A percentile compares a stretch with the other conserved stretches of the same genome.
phyloP scores from a whole-genome alignment of 92 coral and sea anemone genomes.

The Galaxea fascicularis region DNA sequence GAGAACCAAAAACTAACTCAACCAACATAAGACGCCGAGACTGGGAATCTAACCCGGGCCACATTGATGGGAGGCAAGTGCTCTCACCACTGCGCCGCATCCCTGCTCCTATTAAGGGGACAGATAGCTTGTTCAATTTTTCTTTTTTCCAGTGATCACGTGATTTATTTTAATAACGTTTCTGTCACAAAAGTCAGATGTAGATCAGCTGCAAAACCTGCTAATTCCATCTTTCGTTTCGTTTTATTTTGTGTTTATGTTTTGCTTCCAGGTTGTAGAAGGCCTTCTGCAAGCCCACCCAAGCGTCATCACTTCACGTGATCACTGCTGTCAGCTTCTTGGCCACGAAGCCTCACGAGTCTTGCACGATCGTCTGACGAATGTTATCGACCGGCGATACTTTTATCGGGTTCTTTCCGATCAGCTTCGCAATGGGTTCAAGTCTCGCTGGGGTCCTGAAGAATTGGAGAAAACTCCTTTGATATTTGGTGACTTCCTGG shows the following conservation, averaged over 20 bases:
- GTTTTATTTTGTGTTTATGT: neutral
- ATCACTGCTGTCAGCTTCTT: conserved; percentile 82
- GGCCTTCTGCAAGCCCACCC: conserved; percentile 94
- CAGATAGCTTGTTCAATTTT: too few relatives aligned
- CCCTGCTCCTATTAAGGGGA: too few relatives aligned
- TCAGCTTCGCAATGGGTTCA: conserved; percentile 75
- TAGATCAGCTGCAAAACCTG: too few relatives aligned
- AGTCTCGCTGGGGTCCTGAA: conserved; percentile 71
- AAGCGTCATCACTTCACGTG: conserved; percentile 78
- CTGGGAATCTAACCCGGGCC: too few relatives aligned
- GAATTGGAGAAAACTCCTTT: conserved; percentile 73
- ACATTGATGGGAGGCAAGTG: too few relatives aligned
- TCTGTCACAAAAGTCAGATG: too few relatives aligned
- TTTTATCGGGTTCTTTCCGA: conserved; percentile 79
- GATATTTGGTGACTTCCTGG: conserved; percentile 93
- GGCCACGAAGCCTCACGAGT: conserved; percentile 96
- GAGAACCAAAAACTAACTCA: too few relatives aligned
- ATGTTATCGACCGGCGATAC: conserved; percentile 86
- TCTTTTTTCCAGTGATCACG: too few relatives aligned
- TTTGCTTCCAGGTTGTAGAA: conserved; percentile 77
- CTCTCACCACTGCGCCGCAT: too few relatives aligned
- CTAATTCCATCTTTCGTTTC: neutral
- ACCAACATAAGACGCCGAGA: too few relatives aligned
- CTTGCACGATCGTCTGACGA: conserved; percentile 93
- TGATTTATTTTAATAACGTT: too few relatives aligned